Evolutionary conservation across 2,888 invertebrate genomes (phyloP).

Genomic region (Loripinus fragilis): DNA sequence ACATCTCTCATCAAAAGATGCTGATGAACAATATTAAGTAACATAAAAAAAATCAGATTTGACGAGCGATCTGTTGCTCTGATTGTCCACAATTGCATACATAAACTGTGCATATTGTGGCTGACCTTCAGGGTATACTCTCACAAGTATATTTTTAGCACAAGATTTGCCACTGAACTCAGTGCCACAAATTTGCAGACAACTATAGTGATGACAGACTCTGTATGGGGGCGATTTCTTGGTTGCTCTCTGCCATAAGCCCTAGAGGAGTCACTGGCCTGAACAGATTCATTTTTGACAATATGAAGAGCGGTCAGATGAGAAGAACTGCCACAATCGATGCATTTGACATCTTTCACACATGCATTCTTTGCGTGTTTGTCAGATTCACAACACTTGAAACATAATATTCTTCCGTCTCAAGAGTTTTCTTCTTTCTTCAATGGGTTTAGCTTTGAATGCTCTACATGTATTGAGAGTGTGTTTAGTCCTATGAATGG

Average conservation of each 20-base stretch:
- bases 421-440: not conserved
- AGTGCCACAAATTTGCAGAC: conserved; percentile 6
- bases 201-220: conserved; percentile 40
- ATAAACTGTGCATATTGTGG: conserved; percentile 16
- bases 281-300: not conserved
- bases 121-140: conserved; percentile 34
- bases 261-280: not conserved
- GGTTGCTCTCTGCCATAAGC: conserved; percentile 21
- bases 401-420: conserved; percentile 23
- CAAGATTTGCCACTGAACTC: conserved; percentile 44
- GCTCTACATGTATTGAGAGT: conserved; percentile 8
- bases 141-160: conserved; percentile 44
- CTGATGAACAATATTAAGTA: too few relatives aligned
- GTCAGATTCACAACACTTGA: conserved; percentile 18
- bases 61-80: conserved; percentile 49
- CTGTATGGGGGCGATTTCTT: conserved; percentile 16
- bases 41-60: conserved; percentile 44
- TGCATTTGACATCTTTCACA: not conserved
- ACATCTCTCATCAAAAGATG: too few relatives aligned
- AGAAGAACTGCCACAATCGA: conserved; percentile 13
- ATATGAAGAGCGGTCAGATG: conserved; percentile 30
- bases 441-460: not conserved
- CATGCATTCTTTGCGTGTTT: conserved; percentile 8
- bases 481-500: conserved; percentile 19
- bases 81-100: conserved; percentile 56